phyloP scores from a whole-genome alignment of 2,797 vertebrate genomes.

The Megalops cyprinoides region DNA sequence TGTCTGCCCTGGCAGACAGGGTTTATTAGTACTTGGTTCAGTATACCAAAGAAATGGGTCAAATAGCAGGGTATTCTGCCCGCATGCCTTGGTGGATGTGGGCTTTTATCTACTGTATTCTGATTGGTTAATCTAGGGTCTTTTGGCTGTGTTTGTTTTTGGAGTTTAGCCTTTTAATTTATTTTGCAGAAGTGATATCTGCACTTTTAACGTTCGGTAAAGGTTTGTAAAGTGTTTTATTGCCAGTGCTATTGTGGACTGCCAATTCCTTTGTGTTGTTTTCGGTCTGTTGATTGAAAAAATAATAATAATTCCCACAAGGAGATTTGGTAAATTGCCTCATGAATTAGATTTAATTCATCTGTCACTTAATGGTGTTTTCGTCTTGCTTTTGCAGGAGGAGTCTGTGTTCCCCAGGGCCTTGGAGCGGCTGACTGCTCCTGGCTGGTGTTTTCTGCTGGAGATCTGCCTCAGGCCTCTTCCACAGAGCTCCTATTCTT shows the following conservation, averaged over 20 bases:
- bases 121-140: too few relatives aligned
- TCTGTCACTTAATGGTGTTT: neutral
- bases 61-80: too few relatives aligned
- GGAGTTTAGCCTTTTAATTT: too few relatives aligned
- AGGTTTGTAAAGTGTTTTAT: too few relatives aligned
- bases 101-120: too few relatives aligned
- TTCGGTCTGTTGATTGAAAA: neutral
- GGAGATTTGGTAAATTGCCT: neutral
- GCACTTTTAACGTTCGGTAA: too few relatives aligned
- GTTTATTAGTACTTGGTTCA: too few relatives aligned
- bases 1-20: too few relatives aligned
- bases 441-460: neutral
- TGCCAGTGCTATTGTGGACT: neutral
- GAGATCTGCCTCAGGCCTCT: neutral
- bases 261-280: neutral
- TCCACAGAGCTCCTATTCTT: neutral
- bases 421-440: neutral
- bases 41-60: too few relatives aligned
- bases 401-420: neutral
- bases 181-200: too few relatives aligned
- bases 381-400: neutral
- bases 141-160: too few relatives aligned
- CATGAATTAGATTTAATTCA: neutral
- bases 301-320: neutral
- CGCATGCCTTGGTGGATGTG: too few relatives aligned